Conservation (phyloP, 2,888 invertebrate genomes). For the Minunthozetes semirufus region DNA sequence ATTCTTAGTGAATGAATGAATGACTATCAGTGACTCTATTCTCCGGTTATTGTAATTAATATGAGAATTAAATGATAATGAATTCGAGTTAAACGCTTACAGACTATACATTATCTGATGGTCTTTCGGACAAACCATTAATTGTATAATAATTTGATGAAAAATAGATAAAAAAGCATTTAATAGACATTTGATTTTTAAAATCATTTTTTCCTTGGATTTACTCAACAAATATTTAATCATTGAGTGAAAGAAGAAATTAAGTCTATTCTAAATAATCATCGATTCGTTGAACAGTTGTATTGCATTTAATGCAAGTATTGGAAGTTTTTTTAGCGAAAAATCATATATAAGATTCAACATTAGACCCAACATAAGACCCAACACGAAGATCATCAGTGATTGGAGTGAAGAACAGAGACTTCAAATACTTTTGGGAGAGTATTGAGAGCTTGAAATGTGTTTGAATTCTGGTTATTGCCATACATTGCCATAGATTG, state of each 20-base stretch:
- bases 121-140: background rate
- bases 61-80: background rate
- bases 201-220: too few species aligned
- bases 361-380: background rate
- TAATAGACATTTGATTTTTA: background rate
- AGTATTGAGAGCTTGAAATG: background rate
- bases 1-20: background rate
- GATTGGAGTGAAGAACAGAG: background rate
- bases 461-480: background rate
- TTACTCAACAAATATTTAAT: too few species aligned
- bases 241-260: too few species aligned
- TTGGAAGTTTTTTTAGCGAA: too few species aligned
- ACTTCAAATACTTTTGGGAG: background rate
- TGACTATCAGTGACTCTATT: background rate
- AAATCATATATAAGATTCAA: background rate
- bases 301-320: too few species aligned
- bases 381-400: conserved; percentile 6
- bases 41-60: background rate
- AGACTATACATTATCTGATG: background rate
- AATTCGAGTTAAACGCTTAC: background rate
- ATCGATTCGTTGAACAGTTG: too few species aligned
- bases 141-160: background rate
- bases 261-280: too few species aligned
- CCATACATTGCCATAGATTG: too few species aligned
- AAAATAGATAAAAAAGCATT: background rate